These are phyloP conservation scores for Vulpes lagopus DNA, from an alignment of 2,113 vertebrate genomes.

Conservation along the genomic window DNA sequence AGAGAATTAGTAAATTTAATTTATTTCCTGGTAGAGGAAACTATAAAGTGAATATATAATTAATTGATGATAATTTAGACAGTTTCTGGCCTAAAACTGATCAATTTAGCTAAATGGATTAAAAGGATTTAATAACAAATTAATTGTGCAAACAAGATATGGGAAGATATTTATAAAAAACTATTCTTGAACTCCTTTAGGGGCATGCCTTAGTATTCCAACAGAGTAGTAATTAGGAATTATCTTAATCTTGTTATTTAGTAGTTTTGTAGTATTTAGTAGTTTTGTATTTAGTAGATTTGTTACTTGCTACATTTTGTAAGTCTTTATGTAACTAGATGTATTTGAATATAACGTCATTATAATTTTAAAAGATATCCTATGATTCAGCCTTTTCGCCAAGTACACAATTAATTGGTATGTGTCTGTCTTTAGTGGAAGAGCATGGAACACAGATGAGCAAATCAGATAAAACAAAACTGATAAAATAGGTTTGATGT, in stretches of 20 bases:
- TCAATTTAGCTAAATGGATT: neutral
- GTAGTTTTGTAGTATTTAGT: constrained; percentile 8
- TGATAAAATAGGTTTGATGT: neutral
- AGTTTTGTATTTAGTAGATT: neutral
- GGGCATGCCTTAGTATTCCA: neutral
- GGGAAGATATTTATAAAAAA: neutral
- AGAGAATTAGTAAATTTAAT: neutral
- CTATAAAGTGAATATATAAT: neutral
- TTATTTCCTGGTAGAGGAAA: constrained; percentile 25
- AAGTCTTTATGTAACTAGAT: neutral
- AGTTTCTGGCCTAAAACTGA: constrained; percentile 2
- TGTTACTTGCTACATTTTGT: neutral
- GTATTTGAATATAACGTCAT: constrained; percentile 19
- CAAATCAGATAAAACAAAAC: neutral
- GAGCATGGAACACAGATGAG: neutral
- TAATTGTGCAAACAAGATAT: neutral
- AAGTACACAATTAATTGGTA: neutral
- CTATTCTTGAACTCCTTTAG: neutral
- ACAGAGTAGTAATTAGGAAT: neutral
- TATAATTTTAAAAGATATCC: constrained; percentile 6
- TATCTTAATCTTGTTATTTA: constrained; percentile 11
- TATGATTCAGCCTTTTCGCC: neutral
- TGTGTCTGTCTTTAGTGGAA: neutral
- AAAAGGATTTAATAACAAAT: constrained; percentile 40
- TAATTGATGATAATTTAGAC: neutral